A percentile compares a stretch with the other conserved stretches of the same genome.
phyloP scores from a whole-genome alignment of 2,797 vertebrate species.

The Poliocrania exsul region DNA sequence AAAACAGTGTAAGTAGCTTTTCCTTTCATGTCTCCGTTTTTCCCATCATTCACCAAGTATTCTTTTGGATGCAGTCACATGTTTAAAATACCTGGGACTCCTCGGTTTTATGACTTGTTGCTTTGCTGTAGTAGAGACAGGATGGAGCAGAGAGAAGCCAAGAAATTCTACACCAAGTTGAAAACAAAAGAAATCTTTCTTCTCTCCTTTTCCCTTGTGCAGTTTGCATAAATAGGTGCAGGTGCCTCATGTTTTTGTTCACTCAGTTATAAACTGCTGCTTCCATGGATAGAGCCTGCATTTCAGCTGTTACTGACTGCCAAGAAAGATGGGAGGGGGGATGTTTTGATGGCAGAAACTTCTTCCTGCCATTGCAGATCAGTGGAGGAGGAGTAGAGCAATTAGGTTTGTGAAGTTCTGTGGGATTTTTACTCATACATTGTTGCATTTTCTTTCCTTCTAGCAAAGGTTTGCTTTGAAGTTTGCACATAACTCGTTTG shows the following conservation, averaged over 20 bases:
- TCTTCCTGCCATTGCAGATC: not conserved
- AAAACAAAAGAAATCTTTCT: not conserved
- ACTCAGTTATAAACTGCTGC: not conserved
- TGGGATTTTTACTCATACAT: not conserved
- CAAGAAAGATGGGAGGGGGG: no score
- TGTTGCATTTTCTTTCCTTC: not conserved
- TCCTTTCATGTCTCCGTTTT: not conserved
- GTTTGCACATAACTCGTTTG: not conserved
- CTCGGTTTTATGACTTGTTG: not conserved
- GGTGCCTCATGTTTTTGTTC: not conserved
- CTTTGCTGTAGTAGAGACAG: not conserved
- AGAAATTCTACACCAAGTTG: not conserved
- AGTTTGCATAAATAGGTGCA: not conserved
- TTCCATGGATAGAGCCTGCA: not conserved
- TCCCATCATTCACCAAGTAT: not conserved
- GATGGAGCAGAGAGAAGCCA: not conserved
- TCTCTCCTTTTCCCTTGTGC: not conserved
- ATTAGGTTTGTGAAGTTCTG: not conserved
- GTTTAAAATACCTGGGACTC: not conserved
- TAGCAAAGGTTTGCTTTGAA: constrained; percentile 1
- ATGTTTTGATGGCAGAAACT: not conserved
- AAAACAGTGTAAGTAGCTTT: not conserved
- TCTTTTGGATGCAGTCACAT: not conserved
- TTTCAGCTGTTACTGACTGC: not conserved
- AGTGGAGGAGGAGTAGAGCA: not conserved